phyloP scores from a whole-genome alignment of 2,888 invertebrate species.

The Macropis europaea region DNA sequence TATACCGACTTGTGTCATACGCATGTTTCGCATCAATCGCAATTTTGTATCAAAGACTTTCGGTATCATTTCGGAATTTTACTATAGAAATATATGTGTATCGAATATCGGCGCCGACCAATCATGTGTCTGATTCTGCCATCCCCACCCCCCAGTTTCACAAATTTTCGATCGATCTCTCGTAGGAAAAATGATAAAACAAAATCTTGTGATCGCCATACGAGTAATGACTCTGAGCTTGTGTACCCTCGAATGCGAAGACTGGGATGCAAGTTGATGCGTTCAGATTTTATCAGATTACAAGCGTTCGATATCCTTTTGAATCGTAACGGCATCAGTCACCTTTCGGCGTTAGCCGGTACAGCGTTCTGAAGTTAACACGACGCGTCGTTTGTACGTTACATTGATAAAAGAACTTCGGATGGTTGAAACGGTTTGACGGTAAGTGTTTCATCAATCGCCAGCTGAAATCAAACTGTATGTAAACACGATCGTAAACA shows the following conservation, averaged over 20 bases:
- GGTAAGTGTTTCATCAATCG: too few species aligned
- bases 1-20: constrained; percentile 23
- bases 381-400: neutral
- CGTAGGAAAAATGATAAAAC: neutral
- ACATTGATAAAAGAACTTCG: neutral
- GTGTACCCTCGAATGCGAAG: neutral
- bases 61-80: constrained; percentile 46
- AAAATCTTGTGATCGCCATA: too few species aligned
- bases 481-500: too few species aligned
- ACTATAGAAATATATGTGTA: constrained; percentile 54
- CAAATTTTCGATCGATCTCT: too few species aligned
- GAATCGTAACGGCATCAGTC: constrained; percentile 13
- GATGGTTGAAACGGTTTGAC: neutral
- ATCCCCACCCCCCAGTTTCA: too few species aligned
- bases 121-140: neutral
- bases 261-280: neutral
- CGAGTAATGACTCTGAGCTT: too few species aligned
- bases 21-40: too few species aligned
- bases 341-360: neutral
- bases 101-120: constrained; percentile 34
- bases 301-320: neutral
- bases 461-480: too few species aligned
- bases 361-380: neutral
- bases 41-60: constrained; percentile 47
- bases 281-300: neutral